Base-by-base conservation (phyloP, 1,140 invertebrate species). In the Trichonephila clavipes region DNA sequence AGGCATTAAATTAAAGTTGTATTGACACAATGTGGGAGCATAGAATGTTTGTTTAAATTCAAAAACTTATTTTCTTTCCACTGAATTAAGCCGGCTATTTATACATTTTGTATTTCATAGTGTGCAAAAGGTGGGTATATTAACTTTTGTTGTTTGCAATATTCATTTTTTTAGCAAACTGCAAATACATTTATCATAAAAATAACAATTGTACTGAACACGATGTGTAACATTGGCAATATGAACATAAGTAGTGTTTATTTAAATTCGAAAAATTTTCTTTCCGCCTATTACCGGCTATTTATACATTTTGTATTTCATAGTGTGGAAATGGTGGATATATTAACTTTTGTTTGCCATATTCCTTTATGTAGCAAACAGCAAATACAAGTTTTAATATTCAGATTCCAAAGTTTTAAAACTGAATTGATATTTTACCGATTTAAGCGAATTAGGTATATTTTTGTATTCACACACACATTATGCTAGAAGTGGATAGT, bases 41-140 rank as follows among this genome's bases (percentile, higher is more conserved):
- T 34, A 2, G 2, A 34, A 2, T 34, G 34, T 34, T 34, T 34
- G 2, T 34, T 34, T 34, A 34, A 34, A 34, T 34, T 34, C 2
- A 2, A 34, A 34, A 34, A 34, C 1, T 2, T 1, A 34, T 34
- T 34, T 34, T 34, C 34, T 34, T 34, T 34, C 34, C 64, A 69
- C 64, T 7, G 1, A 69, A 69, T 69, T 24, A 69, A 69, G 64
- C 64, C 21, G 21, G 64, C 64, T 69, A 94, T 95, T 16, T 28
- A 77, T 24, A 24, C 7, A 40, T 44, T n/a, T 58, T 82, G 44
- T 69, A 24, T 69, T 34, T 24, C n/a, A 69, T 24, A 69, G 64
- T 69, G 64, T 66, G 64, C 64, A 66, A 69, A 69, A n/a, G 64
- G 64, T 24, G 21, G 64, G 24, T 69, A 24, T 24, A 69, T 24